These are phyloP conservation scores for Paedocypris sp. DNA, from an alignment of 2,113 vertebrate genomes.

Conservation along the genomic window DNA sequence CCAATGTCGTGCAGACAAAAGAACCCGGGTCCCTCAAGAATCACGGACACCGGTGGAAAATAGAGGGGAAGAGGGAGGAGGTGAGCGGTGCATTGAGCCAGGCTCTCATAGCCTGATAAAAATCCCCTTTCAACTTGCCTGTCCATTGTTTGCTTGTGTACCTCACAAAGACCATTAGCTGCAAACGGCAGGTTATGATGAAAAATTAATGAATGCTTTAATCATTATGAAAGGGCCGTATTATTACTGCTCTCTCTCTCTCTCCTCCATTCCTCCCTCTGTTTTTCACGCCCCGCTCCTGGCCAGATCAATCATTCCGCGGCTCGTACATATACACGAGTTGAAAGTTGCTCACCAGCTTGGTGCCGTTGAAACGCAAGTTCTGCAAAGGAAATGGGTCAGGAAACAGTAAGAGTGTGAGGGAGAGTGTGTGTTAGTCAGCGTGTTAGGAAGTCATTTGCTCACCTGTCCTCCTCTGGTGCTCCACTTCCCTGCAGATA, in stretches of 20 bases:
- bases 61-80: conserved; percentile 26
- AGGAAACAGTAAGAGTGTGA: conserved; percentile 40
- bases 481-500: conserved; percentile 21
- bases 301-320: conserved; percentile 53
- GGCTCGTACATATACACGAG: conserved; percentile 17
- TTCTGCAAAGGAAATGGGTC: conserved; percentile 56
- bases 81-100: conserved; percentile 50
- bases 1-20: conserved; percentile 65
- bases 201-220: conserved; percentile 98
- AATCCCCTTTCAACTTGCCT: conserved; percentile 66
- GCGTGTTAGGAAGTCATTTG: conserved; percentile 4
- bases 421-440: conserved; percentile 11
- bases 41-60: conserved; percentile 13
- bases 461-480: conserved; percentile 9
- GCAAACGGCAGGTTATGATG: conserved; percentile 96
- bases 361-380: conserved; percentile 41
- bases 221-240: conserved; percentile 88
- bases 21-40: conserved; percentile 56
- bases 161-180: conserved; percentile 90
- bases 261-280: conserved; percentile 45
- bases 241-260: conserved; percentile 65
- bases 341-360: conserved; percentile 2
- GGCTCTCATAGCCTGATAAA: conserved; percentile 63
- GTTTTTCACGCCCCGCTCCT: conserved; percentile 43
- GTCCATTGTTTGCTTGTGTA: conserved; percentile 83